Evolutionary conservation across 2,113 vertebrate species (phyloP).

Genomic region (Pseudopipra pipra): DNA sequence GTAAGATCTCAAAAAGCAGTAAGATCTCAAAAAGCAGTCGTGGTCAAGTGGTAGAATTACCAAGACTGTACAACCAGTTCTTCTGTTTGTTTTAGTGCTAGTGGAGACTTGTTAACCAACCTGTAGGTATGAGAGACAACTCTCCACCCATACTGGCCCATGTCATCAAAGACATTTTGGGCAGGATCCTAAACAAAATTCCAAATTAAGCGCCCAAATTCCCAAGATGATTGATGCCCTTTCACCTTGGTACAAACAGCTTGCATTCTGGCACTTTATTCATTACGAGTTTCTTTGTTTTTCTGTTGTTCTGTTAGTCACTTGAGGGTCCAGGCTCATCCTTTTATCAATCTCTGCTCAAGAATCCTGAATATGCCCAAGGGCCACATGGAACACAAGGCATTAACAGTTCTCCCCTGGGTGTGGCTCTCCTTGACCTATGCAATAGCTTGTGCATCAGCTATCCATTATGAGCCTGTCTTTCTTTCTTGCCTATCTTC

Average conservation of each 20-base stretch:
- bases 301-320: neutral
- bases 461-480: neutral
- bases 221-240: neutral
- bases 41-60: neutral
- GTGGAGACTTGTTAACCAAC: neutral
- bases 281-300: neutral
- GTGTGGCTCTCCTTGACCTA: neutral
- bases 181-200: neutral
- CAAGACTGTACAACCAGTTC: neutral
- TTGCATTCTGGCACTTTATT: neutral
- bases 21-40: neutral
- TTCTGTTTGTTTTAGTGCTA: neutral
- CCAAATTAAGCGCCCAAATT: neutral
- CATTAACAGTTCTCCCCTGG: neutral
- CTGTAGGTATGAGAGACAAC: neutral
- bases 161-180: neutral
- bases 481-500: neutral
- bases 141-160: neutral
- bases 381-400: neutral
- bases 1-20: too few relatives aligned
- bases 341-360: neutral
- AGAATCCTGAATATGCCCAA: neutral
- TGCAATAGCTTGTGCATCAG: neutral
- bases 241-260: neutral
- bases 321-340: neutral